Conservation (phyloP, 2,797 vertebrate genomes). For the Linurgus olivaceus region DNA sequence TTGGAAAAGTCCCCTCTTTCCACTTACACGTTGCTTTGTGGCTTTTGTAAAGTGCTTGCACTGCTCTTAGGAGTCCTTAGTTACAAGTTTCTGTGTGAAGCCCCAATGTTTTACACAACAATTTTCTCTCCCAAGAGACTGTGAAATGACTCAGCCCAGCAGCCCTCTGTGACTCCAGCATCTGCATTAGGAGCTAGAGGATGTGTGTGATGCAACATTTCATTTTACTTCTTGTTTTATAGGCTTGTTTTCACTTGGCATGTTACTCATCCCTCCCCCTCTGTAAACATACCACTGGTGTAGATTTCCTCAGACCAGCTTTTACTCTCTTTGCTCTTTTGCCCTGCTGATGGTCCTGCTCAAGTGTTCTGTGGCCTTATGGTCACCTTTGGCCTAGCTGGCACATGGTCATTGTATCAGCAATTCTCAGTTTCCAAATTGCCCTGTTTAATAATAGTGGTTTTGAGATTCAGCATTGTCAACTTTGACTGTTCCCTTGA, state of each 20-base stretch:
- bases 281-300: not conserved
- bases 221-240: conserved; percentile 57
- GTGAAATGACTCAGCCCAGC: conserved; percentile 60
- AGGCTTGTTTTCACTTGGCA: conserved; percentile 30
- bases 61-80: conserved; percentile 13
- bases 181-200: conserved; percentile 59
- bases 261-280: not conserved
- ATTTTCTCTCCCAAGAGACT: conserved; percentile 27
- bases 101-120: conserved; percentile 10
- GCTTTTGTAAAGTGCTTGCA: not conserved
- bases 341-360: conserved; percentile 54
- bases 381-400: conserved; percentile 1
- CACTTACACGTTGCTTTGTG: not conserved
- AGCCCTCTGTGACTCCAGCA: conserved; percentile 56
- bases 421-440: not conserved
- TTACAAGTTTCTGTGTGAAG: conserved; percentile 21
- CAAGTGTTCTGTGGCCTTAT: conserved; percentile 3
- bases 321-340: conserved; percentile 25
- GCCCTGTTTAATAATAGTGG: not conserved
- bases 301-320: conserved; percentile 1
- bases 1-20: not conserved
- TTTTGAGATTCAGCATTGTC: conserved; percentile 14
- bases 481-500: conserved; percentile 28
- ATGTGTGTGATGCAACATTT: conserved; percentile 37
- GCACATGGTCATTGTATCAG: not conserved